Percentiles rank a stretch among this genome's conserved stretches.
Conservation (phyloP, 2,113 vertebrate genomes). For the Hemibagrus wyckioides region DNA sequence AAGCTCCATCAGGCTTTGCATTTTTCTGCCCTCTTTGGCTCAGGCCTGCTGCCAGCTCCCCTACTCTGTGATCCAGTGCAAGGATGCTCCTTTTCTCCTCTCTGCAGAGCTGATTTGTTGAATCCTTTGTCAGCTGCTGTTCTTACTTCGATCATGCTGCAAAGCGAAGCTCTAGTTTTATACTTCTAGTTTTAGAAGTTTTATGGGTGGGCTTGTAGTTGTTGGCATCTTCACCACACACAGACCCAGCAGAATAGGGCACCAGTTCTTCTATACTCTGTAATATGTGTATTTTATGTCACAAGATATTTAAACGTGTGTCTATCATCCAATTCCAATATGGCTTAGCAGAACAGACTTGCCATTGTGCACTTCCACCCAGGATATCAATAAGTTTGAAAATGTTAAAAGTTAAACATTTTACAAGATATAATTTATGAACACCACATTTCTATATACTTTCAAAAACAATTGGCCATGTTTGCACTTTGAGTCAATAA, state of each 20-base stretch:
- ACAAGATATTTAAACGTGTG: background rate
- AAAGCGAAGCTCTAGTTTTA: background rate
- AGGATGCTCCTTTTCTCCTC: background rate
- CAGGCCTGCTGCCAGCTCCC: background rate
- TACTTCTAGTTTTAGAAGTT: too few species aligned
- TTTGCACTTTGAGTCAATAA: background rate
- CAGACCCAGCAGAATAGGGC: background rate
- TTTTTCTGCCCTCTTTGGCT: background rate
- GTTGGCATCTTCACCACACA: background rate
- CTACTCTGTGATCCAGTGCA: background rate
- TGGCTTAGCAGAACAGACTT: background rate
- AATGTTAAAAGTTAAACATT: background rate
- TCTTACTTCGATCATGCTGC: background rate
- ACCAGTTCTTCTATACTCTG: background rate
- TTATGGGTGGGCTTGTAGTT: background rate
- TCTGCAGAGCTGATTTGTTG: background rate
- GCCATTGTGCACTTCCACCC: background rate
- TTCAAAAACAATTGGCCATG: background rate
- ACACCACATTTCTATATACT: background rate
- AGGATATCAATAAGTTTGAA: background rate
- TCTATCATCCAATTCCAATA: background rate
- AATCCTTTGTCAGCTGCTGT: background rate
- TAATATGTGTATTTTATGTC: background rate
- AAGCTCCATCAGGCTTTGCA: background rate
- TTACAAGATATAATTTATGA: background rate